These are phyloP conservation scores for Potorous gilbertii DNA, from an alignment of 2,797 vertebrate genomes.

Conservation along the genomic window DNA sequence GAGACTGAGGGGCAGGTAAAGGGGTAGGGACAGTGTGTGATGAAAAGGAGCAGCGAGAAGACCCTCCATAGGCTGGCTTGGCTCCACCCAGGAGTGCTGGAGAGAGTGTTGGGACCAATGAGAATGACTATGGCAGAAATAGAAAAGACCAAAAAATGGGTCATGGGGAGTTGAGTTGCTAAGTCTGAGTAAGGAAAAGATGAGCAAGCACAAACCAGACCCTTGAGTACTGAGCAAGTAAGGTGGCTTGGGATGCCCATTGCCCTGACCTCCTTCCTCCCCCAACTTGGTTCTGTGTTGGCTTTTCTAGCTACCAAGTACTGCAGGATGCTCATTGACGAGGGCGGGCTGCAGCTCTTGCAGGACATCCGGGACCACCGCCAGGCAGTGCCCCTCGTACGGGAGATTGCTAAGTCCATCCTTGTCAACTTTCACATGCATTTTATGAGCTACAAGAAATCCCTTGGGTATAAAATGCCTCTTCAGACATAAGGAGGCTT, in stretches of 20 bases:
- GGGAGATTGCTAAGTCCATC: constrained; percentile 87
- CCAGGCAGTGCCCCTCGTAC: constrained; percentile 87
- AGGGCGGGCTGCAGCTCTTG: constrained; percentile 89
- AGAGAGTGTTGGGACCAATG: not conserved
- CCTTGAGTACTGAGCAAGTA: not conserved
- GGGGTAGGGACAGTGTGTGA: not conserved
- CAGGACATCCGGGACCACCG: constrained; percentile 85
- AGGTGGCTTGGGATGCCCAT: not conserved
- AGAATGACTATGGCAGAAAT: not conserved
- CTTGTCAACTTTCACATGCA: constrained; percentile 87
- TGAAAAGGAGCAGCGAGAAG: not conserved
- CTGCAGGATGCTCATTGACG: constrained; percentile 93
- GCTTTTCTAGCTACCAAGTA: constrained; percentile 88
- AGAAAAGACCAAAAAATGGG: not conserved
- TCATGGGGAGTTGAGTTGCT: not conserved
- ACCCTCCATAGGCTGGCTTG: not conserved
- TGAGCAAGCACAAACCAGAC: not conserved
- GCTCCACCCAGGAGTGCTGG: no score
- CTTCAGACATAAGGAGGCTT: not conserved
- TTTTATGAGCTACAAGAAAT: constrained; percentile 85
- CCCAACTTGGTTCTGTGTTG: constrained; percentile 3
- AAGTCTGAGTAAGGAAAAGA: not conserved
- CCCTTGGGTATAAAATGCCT: not conserved
- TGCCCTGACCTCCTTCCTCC: not conserved
- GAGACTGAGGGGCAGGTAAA: not conserved